phyloP scores from a whole-genome alignment of 2,888 invertebrate genomes.

The Dasysyrphus albostriatus region DNA sequence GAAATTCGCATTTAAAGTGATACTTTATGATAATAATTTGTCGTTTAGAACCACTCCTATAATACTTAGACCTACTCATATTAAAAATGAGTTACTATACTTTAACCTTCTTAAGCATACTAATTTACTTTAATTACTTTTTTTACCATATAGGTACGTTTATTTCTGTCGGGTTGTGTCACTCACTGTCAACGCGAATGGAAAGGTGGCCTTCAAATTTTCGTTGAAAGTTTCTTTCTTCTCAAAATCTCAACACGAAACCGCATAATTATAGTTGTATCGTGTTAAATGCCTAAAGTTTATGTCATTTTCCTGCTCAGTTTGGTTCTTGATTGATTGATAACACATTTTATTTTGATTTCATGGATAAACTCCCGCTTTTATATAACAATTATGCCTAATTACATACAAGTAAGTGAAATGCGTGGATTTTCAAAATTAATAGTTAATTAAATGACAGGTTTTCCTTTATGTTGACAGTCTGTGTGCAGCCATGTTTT shows the following conservation, averaged over 20 bases:
- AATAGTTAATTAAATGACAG: no score
- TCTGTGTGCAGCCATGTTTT: no score
- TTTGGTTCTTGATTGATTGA: constrained; percentile 4
- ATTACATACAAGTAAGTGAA: not conserved
- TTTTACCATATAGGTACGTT: not conserved
- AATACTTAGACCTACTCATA: no score
- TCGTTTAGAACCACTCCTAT: no score
- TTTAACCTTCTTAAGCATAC: no score
- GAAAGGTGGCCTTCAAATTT: not conserved
- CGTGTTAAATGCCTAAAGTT: not conserved
- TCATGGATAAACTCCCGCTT: not conserved
- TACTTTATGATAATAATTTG: no score
- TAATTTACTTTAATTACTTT: no score
- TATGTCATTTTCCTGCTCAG: not conserved
- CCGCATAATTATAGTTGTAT: not conserved
- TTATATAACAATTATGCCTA: not conserved
- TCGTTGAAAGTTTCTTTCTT: not conserved
- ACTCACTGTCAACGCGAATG: not conserved
- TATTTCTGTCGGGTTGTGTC: not conserved
- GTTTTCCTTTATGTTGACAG: no score
- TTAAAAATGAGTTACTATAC: no score
- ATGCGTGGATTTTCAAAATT: not conserved
- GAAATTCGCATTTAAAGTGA: no score
- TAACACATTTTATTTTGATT: not conserved
- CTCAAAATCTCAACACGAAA: not conserved